Evolutionary conservation across 2,888 invertebrate genomes (phyloP).

Genomic region (Ormyrus thymus): DNA sequence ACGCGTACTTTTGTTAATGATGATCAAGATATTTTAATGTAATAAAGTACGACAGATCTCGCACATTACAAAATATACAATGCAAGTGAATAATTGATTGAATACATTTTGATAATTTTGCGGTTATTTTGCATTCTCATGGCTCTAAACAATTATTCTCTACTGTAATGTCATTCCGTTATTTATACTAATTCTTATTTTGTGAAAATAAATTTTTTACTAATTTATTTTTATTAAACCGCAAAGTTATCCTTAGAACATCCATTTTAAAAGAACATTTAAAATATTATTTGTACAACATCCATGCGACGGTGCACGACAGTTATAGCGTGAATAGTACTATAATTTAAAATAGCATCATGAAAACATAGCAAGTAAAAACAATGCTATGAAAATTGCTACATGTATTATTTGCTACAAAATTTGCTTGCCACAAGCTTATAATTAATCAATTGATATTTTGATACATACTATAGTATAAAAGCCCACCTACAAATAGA

Average conservation of each 20-base stretch:
- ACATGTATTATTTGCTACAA: constrained; percentile 43
- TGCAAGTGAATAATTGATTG: background rate
- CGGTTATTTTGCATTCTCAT: too few species aligned
- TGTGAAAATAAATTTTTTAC: too few species aligned
- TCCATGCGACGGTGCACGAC: constrained; percentile 56
- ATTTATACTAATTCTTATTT: too few species aligned
- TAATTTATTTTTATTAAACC: too few species aligned
- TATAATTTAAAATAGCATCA: constrained; percentile 12
- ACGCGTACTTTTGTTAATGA: background rate
- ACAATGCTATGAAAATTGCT: constrained; percentile 39
- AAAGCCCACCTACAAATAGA: constrained; percentile 64
- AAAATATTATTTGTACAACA: constrained; percentile 33
- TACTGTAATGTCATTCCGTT: too few species aligned
- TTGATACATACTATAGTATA: constrained; percentile 67
- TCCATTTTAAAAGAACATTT: constrained; percentile 1
- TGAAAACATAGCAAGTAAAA: constrained; percentile 29
- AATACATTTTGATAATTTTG: background rate
- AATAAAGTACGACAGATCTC: background rate
- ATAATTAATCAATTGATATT: constrained; percentile 62
- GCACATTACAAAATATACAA: constrained; percentile 10
- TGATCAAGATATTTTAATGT: background rate
- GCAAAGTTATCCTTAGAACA: too few species aligned
- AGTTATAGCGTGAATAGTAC: constrained; percentile 33
- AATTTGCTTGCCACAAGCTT: constrained; percentile 62
- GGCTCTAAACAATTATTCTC: too few species aligned